Base-by-base conservation (phyloP, 2,113 vertebrate species). In the Microtus oregoni region DNA sequence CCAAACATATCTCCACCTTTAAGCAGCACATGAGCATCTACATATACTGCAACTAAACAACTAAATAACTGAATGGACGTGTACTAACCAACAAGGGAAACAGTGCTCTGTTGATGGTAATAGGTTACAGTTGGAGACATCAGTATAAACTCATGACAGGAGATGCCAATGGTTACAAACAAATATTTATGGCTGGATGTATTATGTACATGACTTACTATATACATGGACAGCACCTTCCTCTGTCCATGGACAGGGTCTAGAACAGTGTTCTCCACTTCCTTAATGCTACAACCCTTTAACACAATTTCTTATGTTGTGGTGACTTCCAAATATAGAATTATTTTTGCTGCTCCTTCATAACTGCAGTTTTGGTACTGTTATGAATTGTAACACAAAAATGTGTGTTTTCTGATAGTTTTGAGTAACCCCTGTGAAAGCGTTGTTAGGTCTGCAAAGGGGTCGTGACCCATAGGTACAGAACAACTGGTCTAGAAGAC, bases 51-150 rank as follows among this genome's bases (percentile, higher is more conserved):
- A 90, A 90, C 5, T 77, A 70, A 91, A 91, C 50, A 73, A 85
- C 78, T 88, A 85, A 85, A 26, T 44, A 85, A 87, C 35, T 35
- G 58, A n/a, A 78, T 32, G 35, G 17, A 58, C 47, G 7, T 55
- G 82, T 63, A 81, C 58, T 81, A 61, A 76, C 61, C 44, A 92
- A n/a, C 82, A 76, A 92, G 58, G 41, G 30, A 61, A 93, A 44
- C 35, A 50, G 55, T 87, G 61, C 44, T 67, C 14, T 86, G 17
- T 20, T 7, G 2, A 26, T 70, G 50, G 55, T 26, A 83, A 86
- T 28, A 8, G 38, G 38, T 63, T n/a, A 94, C 13, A 82, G 44
- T n/a, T 68, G 35, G 73, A 94, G 77, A 93, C 19, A 75, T 28
- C 7, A 50, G 41, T 93, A 79, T 41, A 85, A 89, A 87, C 26